phyloP scores from a whole-genome alignment of 2,797 vertebrate species.

The Epinephelus awoara region DNA sequence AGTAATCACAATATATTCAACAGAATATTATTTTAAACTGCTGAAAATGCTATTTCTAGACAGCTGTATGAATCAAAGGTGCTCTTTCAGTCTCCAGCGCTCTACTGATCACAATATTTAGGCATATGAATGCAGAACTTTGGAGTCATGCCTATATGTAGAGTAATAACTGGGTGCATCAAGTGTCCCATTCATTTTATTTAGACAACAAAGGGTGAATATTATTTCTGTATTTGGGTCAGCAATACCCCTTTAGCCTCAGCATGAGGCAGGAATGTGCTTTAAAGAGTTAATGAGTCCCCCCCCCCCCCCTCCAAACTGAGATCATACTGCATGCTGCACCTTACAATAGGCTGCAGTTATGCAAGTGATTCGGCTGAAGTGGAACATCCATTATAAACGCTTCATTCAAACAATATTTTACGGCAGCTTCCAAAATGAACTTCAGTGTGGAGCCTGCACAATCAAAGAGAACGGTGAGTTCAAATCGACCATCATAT shows the following conservation, averaged over 20 bases:
- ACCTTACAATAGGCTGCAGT: slow-evolving; percentile 46
- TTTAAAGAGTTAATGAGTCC: slow-evolving; percentile 37
- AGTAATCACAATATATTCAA: background rate
- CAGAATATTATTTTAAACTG: background rate
- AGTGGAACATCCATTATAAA: slow-evolving; percentile 42
- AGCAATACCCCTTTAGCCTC: slow-evolving; percentile 21
- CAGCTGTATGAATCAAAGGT: background rate
- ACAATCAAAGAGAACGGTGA: slow-evolving; percentile 64
- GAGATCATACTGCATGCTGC: slow-evolving; percentile 68
- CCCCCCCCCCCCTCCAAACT: background rate
- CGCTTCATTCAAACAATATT: slow-evolving; percentile 26
- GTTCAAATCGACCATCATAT: background rate
- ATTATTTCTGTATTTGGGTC: slow-evolving; percentile 43
- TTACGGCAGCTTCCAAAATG: slow-evolving; percentile 52
- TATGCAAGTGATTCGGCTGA: slow-evolving; percentile 16
- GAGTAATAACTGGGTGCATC: background rate
- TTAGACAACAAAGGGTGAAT: slow-evolving; percentile 7
- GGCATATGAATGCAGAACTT: background rate
- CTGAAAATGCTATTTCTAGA: background rate
- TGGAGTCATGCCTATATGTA: background rate
- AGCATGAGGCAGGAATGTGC: slow-evolving; percentile 53
- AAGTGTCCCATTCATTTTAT: background rate
- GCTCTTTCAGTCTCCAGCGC: background rate
- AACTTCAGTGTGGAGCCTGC: slow-evolving; percentile 30
- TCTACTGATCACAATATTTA: background rate